These are phyloP conservation scores for Bellardia pandia DNA, from an alignment of 2,888 invertebrate species.

Conservation along the genomic window DNA sequence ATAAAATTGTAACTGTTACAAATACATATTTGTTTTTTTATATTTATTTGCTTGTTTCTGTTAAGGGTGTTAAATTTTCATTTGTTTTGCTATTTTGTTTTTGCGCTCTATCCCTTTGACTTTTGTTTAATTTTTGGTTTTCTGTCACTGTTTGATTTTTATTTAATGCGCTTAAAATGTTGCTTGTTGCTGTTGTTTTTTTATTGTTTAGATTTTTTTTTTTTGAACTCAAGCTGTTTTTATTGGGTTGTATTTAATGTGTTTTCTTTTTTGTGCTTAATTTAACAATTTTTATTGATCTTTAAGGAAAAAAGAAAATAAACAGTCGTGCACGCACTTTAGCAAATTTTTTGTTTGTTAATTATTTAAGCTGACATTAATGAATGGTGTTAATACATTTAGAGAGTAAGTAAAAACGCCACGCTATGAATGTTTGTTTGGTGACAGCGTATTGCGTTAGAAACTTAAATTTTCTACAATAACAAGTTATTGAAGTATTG, in stretches of 20 bases:
- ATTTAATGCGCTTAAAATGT: slow-evolving; percentile 66
- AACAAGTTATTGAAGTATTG: no score
- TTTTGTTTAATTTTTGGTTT: slow-evolving; percentile 48
- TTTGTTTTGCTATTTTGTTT: neutral
- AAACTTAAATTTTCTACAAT: no score
- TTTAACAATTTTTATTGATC: slow-evolving; percentile 69
- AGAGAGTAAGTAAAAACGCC: neutral
- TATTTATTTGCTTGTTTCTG: slow-evolving; percentile 5
- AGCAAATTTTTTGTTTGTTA: slow-evolving; percentile 22
- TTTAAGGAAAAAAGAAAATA: slow-evolving; percentile 31
- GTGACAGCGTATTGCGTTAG: no score
- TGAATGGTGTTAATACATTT: neutral
- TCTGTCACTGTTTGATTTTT: slow-evolving; percentile 63
- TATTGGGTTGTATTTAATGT: slow-evolving; percentile 64
- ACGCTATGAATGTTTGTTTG: neutral
- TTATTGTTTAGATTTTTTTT: no score
- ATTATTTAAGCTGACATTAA: slow-evolving; percentile 62
- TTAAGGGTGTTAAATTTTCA: slow-evolving; percentile 64
- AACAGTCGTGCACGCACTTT: neutral
- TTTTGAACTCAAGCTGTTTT: slow-evolving; percentile 68
- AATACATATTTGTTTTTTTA: slow-evolving; percentile 6
- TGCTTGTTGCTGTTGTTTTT: slow-evolving; percentile 53
- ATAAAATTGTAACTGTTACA: slow-evolving; percentile 68
- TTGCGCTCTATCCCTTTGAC: slow-evolving; percentile 38
- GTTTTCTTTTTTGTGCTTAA: slow-evolving; percentile 59